Evolutionary conservation across 2,888 invertebrate genomes (phyloP), one percentile per base, ranked within the genome.

Genomic region (Drosophila seclusa): DNA sequence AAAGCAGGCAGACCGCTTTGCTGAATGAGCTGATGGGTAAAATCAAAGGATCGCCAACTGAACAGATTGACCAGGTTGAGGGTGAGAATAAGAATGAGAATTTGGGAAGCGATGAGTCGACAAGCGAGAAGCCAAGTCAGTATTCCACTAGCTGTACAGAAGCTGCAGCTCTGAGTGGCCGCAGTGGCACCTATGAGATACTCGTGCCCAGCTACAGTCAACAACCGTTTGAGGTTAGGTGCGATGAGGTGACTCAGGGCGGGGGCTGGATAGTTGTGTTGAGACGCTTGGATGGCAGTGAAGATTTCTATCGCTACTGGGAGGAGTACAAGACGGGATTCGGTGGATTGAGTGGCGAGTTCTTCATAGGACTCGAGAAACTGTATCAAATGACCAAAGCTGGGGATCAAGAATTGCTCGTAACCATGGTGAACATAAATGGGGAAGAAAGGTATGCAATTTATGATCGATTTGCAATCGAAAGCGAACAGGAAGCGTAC

Each of bases 181-280:
- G 27, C 2, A 58, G 49, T 29, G 95, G 95, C 4, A 95, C 53
- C 16, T 60, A 34, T 45, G 24, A 48, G 45, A 66, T 65, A 24
- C 64, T 96, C 29, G 94, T 95, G 73, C 95, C 89, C 11, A 75
- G 82, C 11, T 48, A 82, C 59, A 77, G 94, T 18, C 92, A 93
- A 68, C 94, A 94, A 34, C 94, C 96, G 0, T 95, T 96, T 91
- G 95, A 95, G 90, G 96, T 95, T 0, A 55, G 60, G 2, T 91
- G 91, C 57, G 95, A 75, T 40, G 71, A 76, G 60, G 45, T 60
- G 95, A 64, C 58, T 0, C 94, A 94, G 0, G 95, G 94, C 1
- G 96, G 95, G 0, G 96, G 96, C 10, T 96, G 96, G 96, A 95
- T 95, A 60, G 95, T 95, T 93, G 95, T 66, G 93, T 95, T 96